Conservation (phyloP, 2,113 vertebrate genomes). For the Spilogale gracilis region DNA sequence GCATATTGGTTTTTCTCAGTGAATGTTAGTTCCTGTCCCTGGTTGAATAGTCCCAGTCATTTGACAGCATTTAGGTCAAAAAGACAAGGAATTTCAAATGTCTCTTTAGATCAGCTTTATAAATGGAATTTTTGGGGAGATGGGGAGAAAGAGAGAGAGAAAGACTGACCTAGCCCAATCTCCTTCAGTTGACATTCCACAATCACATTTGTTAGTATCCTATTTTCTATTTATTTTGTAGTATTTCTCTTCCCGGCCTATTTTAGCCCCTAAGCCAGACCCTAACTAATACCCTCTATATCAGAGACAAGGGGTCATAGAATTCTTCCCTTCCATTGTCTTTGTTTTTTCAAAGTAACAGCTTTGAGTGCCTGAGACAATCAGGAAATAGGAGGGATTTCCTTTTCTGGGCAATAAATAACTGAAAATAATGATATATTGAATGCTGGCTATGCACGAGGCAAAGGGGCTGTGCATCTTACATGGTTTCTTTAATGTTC, state of each 20-base stretch:
- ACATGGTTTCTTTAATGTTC: constrained; percentile 46
- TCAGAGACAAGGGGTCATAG: neutral
- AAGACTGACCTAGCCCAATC: neutral
- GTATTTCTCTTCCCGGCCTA: neutral
- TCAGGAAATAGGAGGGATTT: constrained; percentile 49
- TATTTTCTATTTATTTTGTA: constrained; percentile 8
- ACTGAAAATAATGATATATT: constrained; percentile 65
- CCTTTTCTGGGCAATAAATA: constrained; percentile 42
- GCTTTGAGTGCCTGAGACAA: constrained; percentile 8
- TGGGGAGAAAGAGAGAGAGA: neutral
- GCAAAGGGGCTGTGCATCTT: neutral
- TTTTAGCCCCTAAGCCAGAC: constrained; percentile 36
- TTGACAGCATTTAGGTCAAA: constrained; percentile 6
- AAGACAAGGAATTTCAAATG: constrained; percentile 33
- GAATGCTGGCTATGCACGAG: neutral
- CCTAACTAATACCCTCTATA: neutral
- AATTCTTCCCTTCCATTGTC: constrained; percentile 7
- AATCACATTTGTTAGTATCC: neutral
- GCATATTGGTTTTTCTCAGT: neutral
- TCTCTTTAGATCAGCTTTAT: neutral
- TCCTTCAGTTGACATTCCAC: constrained; percentile 23
- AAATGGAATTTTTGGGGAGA: neutral
- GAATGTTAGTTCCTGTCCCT: neutral
- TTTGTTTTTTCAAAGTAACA: constrained; percentile 39
- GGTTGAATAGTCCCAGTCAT: neutral